These are phyloP conservation scores for Meta bourneti DNA, from an alignment of 2,888 invertebrate genomes.

Conservation along the genomic window DNA sequence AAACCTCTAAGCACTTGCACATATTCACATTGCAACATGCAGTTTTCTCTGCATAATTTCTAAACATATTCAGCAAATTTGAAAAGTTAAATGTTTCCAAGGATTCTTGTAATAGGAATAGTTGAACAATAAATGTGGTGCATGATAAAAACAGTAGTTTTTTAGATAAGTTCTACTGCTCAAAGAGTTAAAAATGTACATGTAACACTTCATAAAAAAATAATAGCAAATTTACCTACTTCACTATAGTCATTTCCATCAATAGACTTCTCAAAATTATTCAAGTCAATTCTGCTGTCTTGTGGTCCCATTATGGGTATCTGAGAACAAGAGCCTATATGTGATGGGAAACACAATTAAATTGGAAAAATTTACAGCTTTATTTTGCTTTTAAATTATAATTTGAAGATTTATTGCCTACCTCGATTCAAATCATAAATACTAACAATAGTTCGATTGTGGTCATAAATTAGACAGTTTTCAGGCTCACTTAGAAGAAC, in stretches of 20 bases:
- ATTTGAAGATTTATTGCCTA: constrained; percentile 16
- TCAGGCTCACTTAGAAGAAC: constrained; percentile 66
- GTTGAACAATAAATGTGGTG: too few relatives aligned
- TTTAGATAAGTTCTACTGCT: too few relatives aligned
- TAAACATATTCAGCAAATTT: too few relatives aligned
- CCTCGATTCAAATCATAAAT: constrained; percentile 75
- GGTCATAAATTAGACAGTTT: constrained; percentile 61
- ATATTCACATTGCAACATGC: too few relatives aligned
- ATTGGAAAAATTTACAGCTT: not conserved
- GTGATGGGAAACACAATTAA: not conserved
- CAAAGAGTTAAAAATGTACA: too few relatives aligned
- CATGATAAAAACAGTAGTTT: too few relatives aligned
- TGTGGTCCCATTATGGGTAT: constrained; percentile 30
- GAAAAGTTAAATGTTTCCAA: too few relatives aligned
- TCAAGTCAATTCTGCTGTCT: not conserved
- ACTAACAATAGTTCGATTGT: constrained; percentile 70
- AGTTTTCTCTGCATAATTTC: too few relatives aligned
- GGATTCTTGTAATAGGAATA: too few relatives aligned
- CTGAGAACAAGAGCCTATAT: constrained; percentile 60
- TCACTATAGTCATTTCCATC: constrained; percentile 39
- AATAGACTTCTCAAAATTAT: constrained; percentile 5
- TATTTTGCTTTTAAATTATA: not conserved
- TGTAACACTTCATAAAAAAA: too few relatives aligned
- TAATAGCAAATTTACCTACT: constrained; percentile 7
- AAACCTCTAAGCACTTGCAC: too few relatives aligned